Evolutionary conservation across 2,113 vertebrate genomes (phyloP), one percentile per base, ranked within the genome.

Genomic region (Apistogramma diplotaenia): DNA sequence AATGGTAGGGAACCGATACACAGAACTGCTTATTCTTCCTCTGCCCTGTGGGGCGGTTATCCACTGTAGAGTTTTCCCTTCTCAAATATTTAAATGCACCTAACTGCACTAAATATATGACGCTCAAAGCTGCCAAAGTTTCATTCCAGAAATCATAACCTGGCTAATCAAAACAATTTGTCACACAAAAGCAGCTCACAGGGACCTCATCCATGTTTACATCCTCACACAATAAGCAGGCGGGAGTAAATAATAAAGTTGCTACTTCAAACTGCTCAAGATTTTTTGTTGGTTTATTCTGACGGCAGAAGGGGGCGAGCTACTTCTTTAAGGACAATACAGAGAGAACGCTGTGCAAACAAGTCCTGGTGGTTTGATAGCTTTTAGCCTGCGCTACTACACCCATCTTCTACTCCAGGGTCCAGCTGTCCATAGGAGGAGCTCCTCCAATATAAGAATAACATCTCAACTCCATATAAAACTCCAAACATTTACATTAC

Each of bases 401-500:
- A 12, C 85, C 86, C 81, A 62, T 83, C 88, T 56, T 78, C 79
- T 87, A 80, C 82, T 82, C 78, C 73, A 74, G 87, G 74, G 78
- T 60, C 73, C 91, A 94, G 92, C 92, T 94, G 94, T 89, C 79
- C 87, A 87, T 89, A 90, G 87, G 88, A 92, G 90, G 86, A 91
- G 86, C 80, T 92, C 86, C 89, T 87, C 88, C 88, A 88, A 91
- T 93, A 89, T 87, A 90, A 93, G 91, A 94, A 94, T 91, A 92
- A 90, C 91, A 93, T 91, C 89, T 90, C 87, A 83, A 87, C 89
- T 90, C 90, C 85, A 92, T 92, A 93, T 91, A 94, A 94, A 94
- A 93, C 91, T 92, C 89, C 88, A 94, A 95, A 94, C 92, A 94
- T 94, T 94, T 94, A 93, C 92, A 94, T 94, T 93, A 93, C 90